Base-by-base conservation (phyloP, 2,113 vertebrate species). In the Peromyscus polionotus region DNA sequence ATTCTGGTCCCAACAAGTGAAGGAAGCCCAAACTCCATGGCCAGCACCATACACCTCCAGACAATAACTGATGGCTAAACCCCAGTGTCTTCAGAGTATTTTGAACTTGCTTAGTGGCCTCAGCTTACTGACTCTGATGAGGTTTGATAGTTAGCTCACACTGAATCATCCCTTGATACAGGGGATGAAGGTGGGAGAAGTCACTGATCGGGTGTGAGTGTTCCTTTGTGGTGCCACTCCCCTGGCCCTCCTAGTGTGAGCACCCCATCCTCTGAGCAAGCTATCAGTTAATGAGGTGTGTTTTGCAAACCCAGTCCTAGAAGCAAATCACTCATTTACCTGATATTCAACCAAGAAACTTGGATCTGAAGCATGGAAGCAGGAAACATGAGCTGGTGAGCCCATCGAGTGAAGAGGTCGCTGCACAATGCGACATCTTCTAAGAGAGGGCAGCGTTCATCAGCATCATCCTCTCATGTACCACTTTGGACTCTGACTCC, bases 311-410 rank as follows among this genome's bases (percentile, higher is more conserved):
- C 36, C 77, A 76, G 20, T 5, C 4, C 89, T 81, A 14, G 85
- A 59, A 90, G 45, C 73, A 76, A 61, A 86, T 57, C 73, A 22
- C 3, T n/a, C 0, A 8, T 80, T 63, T 22, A 39, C 5, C 36
- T 16, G 72, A 26, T 59, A 42, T 28, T 72, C 79, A 13, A 24
- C 24, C 0, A 7, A 85, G 77, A 85, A 65, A 68, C 45, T 22
- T 36, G 39, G 45, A 7, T 24, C 45, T 1, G 39, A 63, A 42
- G 10, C 28, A 0, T 1, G 0, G 26, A 22, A 16, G 39, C 54
- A 81, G 85, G 79, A 20, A 33, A 13, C n/a, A 1, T 8, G 7
- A 3, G 3, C 26, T 12, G 33, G 39, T 12, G 22, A n/a, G 5
- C 57, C 24, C 39, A 13, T 0, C 8, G 89, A 22, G 54, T 77